These are phyloP conservation scores for Myanophis thanlyinensis DNA, from an alignment of 2,113 vertebrate species.

Conservation along the genomic window DNA sequence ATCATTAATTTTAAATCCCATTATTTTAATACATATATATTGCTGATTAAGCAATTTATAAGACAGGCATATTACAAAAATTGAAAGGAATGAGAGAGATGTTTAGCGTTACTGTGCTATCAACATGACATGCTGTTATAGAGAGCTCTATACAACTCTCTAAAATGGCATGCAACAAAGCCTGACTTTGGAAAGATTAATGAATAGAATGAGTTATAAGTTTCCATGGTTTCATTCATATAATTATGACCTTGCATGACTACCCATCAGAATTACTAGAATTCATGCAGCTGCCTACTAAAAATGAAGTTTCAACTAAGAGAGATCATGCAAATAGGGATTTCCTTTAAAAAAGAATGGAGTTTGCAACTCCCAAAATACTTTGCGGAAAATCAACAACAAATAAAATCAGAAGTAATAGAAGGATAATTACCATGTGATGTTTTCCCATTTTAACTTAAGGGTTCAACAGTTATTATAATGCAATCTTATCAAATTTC, in stretches of 20 bases:
- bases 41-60: background rate
- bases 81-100: background rate
- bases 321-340: background rate
- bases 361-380: background rate
- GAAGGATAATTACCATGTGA: background rate
- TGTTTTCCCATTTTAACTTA: background rate
- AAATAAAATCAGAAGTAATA: background rate
- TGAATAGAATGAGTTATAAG: conserved; percentile 5
- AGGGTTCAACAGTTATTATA: background rate
- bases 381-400: background rate
- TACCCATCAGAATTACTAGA: background rate
- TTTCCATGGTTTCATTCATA: background rate
- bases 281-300: background rate
- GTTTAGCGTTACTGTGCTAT: background rate
- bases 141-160: conserved; percentile 16
- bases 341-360: background rate
- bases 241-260: background rate
- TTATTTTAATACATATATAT: background rate
- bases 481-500: background rate
- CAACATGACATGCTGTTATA: background rate
- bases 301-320: fast-evolving
- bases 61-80: background rate
- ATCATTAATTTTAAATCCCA: background rate
- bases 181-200: background rate
- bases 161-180: conserved; percentile 18